Base-by-base conservation (phyloP, 2,113 vertebrate genomes). In the Colistium nudipinnis region DNA sequence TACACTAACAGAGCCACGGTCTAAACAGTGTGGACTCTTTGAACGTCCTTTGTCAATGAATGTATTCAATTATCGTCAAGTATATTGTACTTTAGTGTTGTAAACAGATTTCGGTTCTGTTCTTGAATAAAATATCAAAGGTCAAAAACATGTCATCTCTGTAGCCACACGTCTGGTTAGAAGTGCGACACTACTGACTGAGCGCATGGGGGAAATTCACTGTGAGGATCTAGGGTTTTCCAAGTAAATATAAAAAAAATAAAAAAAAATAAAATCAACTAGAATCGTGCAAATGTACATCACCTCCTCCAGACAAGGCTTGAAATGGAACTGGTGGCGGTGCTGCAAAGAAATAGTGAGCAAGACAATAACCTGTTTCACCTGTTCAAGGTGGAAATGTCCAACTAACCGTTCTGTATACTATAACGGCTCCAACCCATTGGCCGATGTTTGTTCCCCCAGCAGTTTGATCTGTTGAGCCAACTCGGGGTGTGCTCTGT, bases 171-270 rank as follows among this genome's bases (percentile, higher is more conserved):
- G 38, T 20, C 36, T 90, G 78, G 79, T 83, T 82, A 59, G 49
- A 88, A 73, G 85, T 89, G 87, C 80, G 80, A 89, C 90, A 90
- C 87, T 84, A 55, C 75, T 9, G 38, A 70, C 43, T n/a, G n/a
- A 30, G 31, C 38, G 54, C 38, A 53, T 10, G 1, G 54, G 81
- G 88, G 78, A 76, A 88, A 85, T 85, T 80, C 72, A 68, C 22
- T 1, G 39, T 49, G 71, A 63, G 31, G 25, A 43, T 35, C 22
- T 28, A 67, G 85, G 88, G 82, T 62, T 89, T 89, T 87, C 81
- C 83, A 70, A 39, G 24, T 13, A 81, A 76, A 53, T n/a, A 51
- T 38, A 12, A 38, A 38, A 3, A 38, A 6, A 38, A 10, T 38
- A n/a, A n/a, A n/a, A n/a, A n/a, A n/a, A n/a, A n/a, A n/a, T n/a